phyloP scores from a whole-genome alignment of 2,797 vertebrate species.

The Siniperca undulata region DNA sequence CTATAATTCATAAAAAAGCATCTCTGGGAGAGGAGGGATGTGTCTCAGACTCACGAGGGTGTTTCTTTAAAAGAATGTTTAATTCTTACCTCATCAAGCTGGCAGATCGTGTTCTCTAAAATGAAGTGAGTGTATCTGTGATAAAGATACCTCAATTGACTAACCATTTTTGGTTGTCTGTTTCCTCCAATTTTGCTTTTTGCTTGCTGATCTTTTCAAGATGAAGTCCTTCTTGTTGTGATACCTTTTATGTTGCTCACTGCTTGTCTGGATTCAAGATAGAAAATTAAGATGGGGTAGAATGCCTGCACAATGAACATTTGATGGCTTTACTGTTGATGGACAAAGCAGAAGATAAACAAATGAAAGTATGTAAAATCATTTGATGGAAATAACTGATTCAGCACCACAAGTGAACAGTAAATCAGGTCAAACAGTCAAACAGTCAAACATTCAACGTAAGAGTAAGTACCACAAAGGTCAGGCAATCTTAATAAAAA shows the following conservation, averaged over 20 bases:
- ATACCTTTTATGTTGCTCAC: background rate
- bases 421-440: no score
- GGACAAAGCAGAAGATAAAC: background rate
- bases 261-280: background rate
- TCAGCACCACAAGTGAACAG: fast-evolving
- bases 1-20: no score
- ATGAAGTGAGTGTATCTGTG: background rate
- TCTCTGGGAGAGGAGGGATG: background rate
- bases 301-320: background rate
- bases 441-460: background rate
- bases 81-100: background rate
- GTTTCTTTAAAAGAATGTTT: background rate
- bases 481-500: background rate
- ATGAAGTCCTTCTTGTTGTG: background rate
- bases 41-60: background rate
- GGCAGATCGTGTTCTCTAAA: background rate
- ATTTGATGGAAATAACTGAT: background rate
- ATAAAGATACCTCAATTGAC: background rate
- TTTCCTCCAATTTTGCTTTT: background rate
- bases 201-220: background rate
- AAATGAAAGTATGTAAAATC: background rate
- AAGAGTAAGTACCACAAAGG: background rate
- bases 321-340: background rate
- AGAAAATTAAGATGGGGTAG: background rate
- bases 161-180: background rate